These are phyloP conservation scores for Corythaeola cristata DNA, from an alignment of 2,113 vertebrate genomes.

Conservation along the genomic window DNA sequence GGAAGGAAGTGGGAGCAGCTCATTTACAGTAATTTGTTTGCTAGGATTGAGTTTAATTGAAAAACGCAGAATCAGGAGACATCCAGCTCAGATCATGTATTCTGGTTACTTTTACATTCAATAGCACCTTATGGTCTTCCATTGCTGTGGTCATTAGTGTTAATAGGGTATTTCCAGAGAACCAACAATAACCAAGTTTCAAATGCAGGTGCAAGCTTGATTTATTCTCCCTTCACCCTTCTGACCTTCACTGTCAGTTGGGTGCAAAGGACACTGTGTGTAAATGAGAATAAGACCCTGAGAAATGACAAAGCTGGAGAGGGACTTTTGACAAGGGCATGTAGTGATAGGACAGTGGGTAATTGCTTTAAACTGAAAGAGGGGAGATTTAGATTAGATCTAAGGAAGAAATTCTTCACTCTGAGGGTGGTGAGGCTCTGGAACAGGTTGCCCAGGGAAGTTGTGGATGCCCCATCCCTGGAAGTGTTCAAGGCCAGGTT, in stretches of 20 bases:
- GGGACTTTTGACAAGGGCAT: too few species aligned
- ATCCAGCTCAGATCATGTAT: neutral
- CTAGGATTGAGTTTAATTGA: neutral
- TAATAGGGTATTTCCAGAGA: neutral
- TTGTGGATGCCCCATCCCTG: too few species aligned
- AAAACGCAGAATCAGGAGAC: neutral
- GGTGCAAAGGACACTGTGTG: neutral
- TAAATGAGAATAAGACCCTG: neutral
- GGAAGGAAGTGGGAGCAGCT: neutral
- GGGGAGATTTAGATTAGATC: too few species aligned
- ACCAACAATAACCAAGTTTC: neutral
- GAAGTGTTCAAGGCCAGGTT: too few species aligned
- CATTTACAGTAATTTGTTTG: neutral
- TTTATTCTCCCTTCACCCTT: neutral
- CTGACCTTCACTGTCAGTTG: neutral
- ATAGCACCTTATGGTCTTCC: neutral
- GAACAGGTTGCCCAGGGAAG: too few species aligned
- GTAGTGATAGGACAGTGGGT: too few species aligned
- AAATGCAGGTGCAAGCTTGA: neutral
- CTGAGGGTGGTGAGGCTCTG: too few species aligned
- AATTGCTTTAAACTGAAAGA: too few species aligned
- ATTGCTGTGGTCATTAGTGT: neutral
- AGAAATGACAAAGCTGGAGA: too few species aligned
- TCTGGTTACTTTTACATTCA: neutral
- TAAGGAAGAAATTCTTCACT: too few species aligned